Percentiles rank a stretch among this genome's conserved stretches.
Conservation (phyloP, 2,113 vertebrate species). For the Crotalus helleri region DNA sequence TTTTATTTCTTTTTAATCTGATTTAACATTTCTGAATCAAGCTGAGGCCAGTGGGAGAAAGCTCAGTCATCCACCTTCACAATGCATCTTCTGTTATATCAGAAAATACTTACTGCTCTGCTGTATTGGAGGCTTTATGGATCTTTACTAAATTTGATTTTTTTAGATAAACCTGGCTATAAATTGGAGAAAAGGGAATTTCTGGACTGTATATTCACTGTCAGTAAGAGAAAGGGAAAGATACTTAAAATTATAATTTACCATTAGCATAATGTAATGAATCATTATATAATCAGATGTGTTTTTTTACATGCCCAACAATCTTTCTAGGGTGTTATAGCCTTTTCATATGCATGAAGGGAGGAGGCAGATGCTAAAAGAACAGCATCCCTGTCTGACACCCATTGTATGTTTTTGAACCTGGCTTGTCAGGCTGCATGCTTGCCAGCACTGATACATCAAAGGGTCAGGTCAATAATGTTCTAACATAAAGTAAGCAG, state of each 20-base stretch:
- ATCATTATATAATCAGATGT: background rate
- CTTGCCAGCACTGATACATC: constrained; percentile 25
- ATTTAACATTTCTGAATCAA: background rate
- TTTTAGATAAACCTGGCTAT: background rate
- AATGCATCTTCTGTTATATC: background rate
- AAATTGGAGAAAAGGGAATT: background rate
- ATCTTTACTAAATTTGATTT: background rate
- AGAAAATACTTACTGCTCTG: background rate
- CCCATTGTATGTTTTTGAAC: constrained; percentile 22
- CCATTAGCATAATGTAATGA: background rate
- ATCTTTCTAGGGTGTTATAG: background rate
- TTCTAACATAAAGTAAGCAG: constrained; percentile 25
- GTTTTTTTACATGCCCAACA: background rate
- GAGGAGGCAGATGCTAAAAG: background rate
- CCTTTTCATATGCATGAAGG: constrained; percentile 39
- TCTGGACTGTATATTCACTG: background rate
- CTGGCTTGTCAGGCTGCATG: constrained; percentile 28
- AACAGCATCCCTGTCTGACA: background rate
- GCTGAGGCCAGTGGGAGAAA: background rate
- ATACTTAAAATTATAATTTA: background rate
- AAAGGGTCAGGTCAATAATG: constrained; percentile 11
- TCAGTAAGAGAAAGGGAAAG: background rate
- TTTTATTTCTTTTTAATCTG: background rate
- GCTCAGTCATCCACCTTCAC: background rate
- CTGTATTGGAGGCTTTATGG: background rate